phyloP scores from a whole-genome alignment of 2,888 invertebrate species.

The Drosophila niveifrons region DNA sequence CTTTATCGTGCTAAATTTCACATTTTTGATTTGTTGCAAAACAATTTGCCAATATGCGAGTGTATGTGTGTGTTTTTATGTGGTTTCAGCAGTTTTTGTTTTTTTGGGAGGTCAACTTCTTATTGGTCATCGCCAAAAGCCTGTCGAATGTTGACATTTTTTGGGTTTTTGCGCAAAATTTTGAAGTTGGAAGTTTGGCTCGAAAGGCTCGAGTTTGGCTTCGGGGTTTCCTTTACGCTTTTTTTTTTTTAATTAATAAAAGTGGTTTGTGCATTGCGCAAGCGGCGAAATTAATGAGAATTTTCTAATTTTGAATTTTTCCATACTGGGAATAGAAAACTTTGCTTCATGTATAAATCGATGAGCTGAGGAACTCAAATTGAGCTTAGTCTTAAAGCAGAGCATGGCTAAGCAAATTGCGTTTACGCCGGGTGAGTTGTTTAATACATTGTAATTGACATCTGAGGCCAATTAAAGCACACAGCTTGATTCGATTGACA shows the following conservation, averaged over 20 bases:
- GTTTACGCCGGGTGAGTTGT: slow-evolving; percentile 1
- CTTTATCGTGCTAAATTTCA: slow-evolving; percentile 43
- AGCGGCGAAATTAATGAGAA: slow-evolving; percentile 17
- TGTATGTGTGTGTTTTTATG: slow-evolving; percentile 16
- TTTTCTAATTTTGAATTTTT: not conserved
- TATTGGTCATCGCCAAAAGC: slow-evolving; percentile 34
- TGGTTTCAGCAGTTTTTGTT: slow-evolving; percentile 6
- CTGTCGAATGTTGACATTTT: slow-evolving; percentile 73
- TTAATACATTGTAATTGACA: not conserved
- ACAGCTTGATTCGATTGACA: too few species aligned
- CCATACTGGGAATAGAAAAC: not conserved
- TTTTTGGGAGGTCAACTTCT: slow-evolving; percentile 32
- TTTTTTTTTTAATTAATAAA: slow-evolving; percentile 36
- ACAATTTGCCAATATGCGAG: slow-evolving; percentile 51
- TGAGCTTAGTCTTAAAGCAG: not conserved
- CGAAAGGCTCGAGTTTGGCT: not conserved
- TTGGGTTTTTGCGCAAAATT: slow-evolving; percentile 30
- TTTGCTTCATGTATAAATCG: not conserved
- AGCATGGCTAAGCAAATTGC: not conserved
- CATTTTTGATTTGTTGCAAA: slow-evolving; percentile 70
- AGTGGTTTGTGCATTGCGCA: slow-evolving; percentile 13
- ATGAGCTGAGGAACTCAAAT: not conserved
- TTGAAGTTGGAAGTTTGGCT: slow-evolving; percentile 44
- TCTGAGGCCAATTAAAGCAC: not conserved
- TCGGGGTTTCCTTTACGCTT: not conserved